Conservation (phyloP, 2,888 invertebrate genomes). For the Limnephilus rhombicus region DNA sequence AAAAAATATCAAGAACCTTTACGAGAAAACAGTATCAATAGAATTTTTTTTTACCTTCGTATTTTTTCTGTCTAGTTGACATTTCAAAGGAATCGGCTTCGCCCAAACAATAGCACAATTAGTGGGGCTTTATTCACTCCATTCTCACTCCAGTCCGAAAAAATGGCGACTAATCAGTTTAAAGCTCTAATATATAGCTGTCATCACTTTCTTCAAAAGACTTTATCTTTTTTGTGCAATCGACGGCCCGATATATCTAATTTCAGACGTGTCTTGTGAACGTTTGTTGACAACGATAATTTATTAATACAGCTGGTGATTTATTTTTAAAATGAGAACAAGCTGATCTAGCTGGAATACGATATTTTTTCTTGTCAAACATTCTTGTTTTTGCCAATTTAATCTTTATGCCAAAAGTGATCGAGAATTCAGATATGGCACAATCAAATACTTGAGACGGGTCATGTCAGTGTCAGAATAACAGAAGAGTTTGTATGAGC, state of each 20-base stretch:
- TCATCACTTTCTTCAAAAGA: background rate
- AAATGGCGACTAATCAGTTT: constrained; percentile 40
- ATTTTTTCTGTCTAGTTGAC: background rate
- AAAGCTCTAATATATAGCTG: background rate
- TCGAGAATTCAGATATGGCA: no score
- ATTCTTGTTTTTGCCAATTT: background rate
- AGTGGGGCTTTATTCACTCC: constrained; percentile 12
- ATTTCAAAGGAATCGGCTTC: constrained; percentile 8
- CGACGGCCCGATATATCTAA: background rate
- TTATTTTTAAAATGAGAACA: background rate
- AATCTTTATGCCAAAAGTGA: background rate
- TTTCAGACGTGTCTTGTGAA: background rate
- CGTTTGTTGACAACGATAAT: background rate
- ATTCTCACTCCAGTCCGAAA: constrained; percentile 17
- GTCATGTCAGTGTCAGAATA: no score
- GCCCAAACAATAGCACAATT: constrained; percentile 10
- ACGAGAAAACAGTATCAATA: background rate
- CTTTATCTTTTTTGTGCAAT: constrained; percentile 28
- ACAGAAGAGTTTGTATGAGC: no score
- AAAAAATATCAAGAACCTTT: background rate
- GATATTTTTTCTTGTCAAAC: background rate
- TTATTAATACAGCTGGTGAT: background rate
- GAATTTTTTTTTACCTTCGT: background rate
- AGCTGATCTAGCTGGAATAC: background rate
- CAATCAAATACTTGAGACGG: no score